Conservation (phyloP, 2,888 invertebrate species). For the Melieria picta region DNA sequence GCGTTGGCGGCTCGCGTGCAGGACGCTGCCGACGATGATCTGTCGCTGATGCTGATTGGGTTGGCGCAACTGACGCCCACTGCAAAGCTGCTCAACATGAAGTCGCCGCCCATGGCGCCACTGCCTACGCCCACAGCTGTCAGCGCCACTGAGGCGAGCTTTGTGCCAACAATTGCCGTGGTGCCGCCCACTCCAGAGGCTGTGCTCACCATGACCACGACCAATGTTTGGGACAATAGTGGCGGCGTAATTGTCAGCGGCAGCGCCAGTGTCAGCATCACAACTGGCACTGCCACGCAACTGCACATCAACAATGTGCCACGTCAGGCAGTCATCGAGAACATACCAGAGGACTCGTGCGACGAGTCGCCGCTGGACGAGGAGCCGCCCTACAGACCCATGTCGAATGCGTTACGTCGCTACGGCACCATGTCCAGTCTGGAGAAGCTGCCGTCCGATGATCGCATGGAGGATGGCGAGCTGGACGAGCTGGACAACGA, state of each 20-base stretch:
- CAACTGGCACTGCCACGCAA: slow-evolving; percentile 49
- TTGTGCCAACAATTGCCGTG: slow-evolving; percentile 77
- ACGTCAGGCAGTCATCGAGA: slow-evolving; percentile 60
- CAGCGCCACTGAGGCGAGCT: slow-evolving; percentile 38
- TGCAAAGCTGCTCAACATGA: slow-evolving; percentile 67
- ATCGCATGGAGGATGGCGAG: slow-evolving; percentile 57
- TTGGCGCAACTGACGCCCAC: slow-evolving; percentile 69
- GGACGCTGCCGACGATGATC: slow-evolving; percentile 71
- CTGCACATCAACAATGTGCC: slow-evolving; percentile 52
- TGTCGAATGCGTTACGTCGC: slow-evolving; percentile 68
- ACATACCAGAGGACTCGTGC: slow-evolving; percentile 71
- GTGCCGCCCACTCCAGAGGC: slow-evolving; percentile 79
- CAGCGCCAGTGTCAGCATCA: slow-evolving; percentile 40
- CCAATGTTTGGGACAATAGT: slow-evolving; percentile 64
- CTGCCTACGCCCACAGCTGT: slow-evolving; percentile 55
- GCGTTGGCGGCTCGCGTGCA: slow-evolving; percentile 51
- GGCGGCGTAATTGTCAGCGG: slow-evolving; percentile 67
- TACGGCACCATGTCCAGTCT: slow-evolving; percentile 80
- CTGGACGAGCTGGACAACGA: slow-evolving; percentile 69
- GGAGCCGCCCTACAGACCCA: slow-evolving; percentile 78
- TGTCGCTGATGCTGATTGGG: slow-evolving; percentile 77
- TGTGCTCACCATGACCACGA: slow-evolving; percentile 62
- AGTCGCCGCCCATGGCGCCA: slow-evolving; percentile 32
- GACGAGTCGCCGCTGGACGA: slow-evolving; percentile 78
- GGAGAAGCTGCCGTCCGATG: slow-evolving; percentile 73